These are phyloP conservation scores for Microctenopoma lineatum DNA, from an alignment of 2,797 vertebrate species.

Conservation along the genomic window DNA sequence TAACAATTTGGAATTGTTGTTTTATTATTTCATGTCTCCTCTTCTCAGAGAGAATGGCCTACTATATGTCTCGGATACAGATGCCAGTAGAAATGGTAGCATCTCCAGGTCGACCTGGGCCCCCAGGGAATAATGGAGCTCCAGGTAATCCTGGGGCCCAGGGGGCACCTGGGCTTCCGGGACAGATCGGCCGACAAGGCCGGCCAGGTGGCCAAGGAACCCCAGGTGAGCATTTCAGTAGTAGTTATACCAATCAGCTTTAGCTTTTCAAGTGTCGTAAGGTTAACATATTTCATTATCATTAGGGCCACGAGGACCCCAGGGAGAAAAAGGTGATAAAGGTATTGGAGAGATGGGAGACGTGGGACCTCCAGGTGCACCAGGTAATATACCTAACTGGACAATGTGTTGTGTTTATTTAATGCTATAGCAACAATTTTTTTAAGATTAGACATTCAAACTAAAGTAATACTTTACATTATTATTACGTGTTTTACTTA, in stretches of 20 bases:
- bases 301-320: conserved; percentile 87
- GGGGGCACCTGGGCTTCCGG: conserved; percentile 88
- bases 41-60: conserved; percentile 92
- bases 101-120: conserved; percentile 90
- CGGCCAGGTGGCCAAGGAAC: conserved; percentile 89
- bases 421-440: background rate
- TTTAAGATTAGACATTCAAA: background rate
- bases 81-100: conserved; percentile 89
- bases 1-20: background rate
- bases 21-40: conserved; percentile 14
- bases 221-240: conserved; percentile 79
- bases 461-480: background rate
- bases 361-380: conserved; percentile 89
- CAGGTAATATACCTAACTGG: conserved; percentile 81
- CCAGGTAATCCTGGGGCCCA: conserved; percentile 86
- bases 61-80: conserved; percentile 94
- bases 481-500: background rate
- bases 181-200: conserved; percentile 94
- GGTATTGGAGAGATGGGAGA: conserved; percentile 93
- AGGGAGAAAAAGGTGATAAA: conserved; percentile 91
- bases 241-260: background rate
- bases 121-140: conserved; percentile 91
- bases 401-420: background rate
- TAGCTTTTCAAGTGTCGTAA: background rate
- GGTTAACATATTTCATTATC: conserved; percentile 9